Evolutionary conservation across 2,888 invertebrate genomes (phyloP).

Genomic region (Isotomurus palustris): DNA sequence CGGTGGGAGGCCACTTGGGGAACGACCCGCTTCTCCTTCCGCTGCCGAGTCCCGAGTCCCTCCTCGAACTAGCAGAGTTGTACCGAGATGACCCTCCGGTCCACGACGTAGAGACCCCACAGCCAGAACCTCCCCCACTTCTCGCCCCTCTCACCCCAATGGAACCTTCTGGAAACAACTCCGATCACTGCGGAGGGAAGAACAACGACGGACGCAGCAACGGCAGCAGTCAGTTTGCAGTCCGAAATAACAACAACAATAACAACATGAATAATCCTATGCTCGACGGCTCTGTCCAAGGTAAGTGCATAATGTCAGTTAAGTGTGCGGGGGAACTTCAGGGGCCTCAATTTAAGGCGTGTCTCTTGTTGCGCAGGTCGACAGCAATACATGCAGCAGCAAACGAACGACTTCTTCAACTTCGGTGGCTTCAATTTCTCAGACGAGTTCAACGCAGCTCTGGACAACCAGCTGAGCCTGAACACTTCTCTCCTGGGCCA

Average conservation of each 20-base stretch:
- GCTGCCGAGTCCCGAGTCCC: slow-evolving; percentile 45
- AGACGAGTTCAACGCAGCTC: slow-evolving; percentile 45
- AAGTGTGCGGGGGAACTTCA: too few relatives aligned
- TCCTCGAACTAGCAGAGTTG: slow-evolving; percentile 45
- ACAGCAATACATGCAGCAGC: slow-evolving; percentile 43
- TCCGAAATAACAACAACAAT: slow-evolving; percentile 30
- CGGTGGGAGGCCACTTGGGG: slow-evolving; percentile 59
- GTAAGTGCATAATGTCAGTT: slow-evolving; percentile 16
- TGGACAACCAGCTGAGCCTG: slow-evolving; percentile 46
- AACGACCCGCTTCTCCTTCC: slow-evolving; percentile 46
- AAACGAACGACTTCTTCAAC: slow-evolving; percentile 45
- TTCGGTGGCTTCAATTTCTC: slow-evolving; percentile 46
- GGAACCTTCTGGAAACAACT: slow-evolving; percentile 66
- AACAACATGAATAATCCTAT: slow-evolving; percentile 37
- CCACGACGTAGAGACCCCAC: slow-evolving; percentile 44
- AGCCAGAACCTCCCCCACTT: slow-evolving; percentile 48
- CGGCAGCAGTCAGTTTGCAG: slow-evolving; percentile 46
- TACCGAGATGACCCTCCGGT: slow-evolving; percentile 45
- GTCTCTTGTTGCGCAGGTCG: slow-evolving; percentile 35
- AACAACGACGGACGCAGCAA: slow-evolving; percentile 34
- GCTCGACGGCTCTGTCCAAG: slow-evolving; percentile 42
- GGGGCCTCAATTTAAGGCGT: neutral
- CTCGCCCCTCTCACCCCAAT: slow-evolving; percentile 54
- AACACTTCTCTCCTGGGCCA: slow-evolving; percentile 40
- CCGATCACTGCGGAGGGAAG: slow-evolving; percentile 59